Base-by-base conservation (phyloP, 2,888 invertebrate genomes). In the Acheta domesticus region DNA sequence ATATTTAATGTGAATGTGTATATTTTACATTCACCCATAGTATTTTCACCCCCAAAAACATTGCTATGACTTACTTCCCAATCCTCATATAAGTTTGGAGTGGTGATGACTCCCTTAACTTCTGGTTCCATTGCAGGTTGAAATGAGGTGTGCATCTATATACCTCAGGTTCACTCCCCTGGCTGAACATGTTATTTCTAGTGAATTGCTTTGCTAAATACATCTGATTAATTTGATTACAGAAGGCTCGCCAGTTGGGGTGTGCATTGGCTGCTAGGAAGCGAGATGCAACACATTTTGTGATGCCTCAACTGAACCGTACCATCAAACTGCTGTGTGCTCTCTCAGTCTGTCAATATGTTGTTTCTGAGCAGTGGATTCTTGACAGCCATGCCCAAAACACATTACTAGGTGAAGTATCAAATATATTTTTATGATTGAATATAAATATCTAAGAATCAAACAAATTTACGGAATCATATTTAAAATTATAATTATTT, bases 281-380 rank as follows among this genome's bases (percentile, higher is more conserved):
- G 76, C 87, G 89, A 11, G 93, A 94, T 83, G 96, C 96, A 48
- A 98, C 97, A 0, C 98, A 99, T 86, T 90, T 99, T 74, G 92
- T 99, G 2, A 93, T 96, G 93, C 91, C 93, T 49, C 91, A 93
- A 79, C 89, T 95, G 16, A 91, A 91, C 79, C 91, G 97, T 78
- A 96, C 97, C 0, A 91, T 93, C 84, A 97, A 97, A 86, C 90
- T 98, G 50, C 89, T 98, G 81, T 93, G 94, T 85, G 94, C 95
- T 83, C 89, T 98, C 76, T 93, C 94, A 82, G 91, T 92, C 23
- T 94, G 94, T 82, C 92, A 93, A 83, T 93, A 93, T 85, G 91
- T 99, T 21, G 90, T 98, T 2, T 91, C 92, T 49, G 91, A 94
- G 8, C 91, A 93, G 76, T 99, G 98, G 98, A 87, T 99, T 49